Conservation (phyloP, 2,113 vertebrate species). For the Erinaceus europaeus region DNA sequence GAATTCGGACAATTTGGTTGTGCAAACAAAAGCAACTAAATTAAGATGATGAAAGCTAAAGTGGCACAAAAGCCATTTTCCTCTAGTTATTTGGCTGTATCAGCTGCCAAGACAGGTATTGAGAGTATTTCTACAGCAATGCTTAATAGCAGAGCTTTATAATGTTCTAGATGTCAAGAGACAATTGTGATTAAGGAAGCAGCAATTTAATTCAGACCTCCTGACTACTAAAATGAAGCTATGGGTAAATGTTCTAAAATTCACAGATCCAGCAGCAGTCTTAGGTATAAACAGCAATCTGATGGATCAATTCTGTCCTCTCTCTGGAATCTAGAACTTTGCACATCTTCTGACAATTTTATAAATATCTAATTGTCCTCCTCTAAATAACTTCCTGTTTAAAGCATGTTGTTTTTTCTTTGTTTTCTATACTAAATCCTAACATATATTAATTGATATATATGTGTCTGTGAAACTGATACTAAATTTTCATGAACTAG, state of each 20-base stretch:
- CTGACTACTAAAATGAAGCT: neutral
- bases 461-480: neutral
- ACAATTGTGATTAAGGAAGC: neutral
- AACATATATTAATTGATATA: neutral
- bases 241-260: neutral
- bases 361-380: neutral
- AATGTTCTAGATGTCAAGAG: neutral
- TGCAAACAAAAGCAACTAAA: no score
- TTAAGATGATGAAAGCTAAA: slow-evolving; percentile 5
- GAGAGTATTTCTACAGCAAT: neutral
- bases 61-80: neutral
- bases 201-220: neutral
- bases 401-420: neutral
- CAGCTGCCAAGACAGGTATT: neutral
- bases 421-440: slow-evolving; percentile 11
- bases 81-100: neutral
- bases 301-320: neutral
- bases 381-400: neutral
- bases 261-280: neutral
- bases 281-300: neutral
- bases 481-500: slow-evolving; percentile 15
- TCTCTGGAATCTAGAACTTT: neutral
- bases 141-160: neutral
- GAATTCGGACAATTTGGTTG: slow-evolving; percentile 12
- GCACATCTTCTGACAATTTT: neutral